Percentiles rank a stretch among this genome's conserved stretches.
Evolutionary conservation across 2,113 vertebrate species (phyloP).

Genomic region (Chloropsis cyanopogon): DNA sequence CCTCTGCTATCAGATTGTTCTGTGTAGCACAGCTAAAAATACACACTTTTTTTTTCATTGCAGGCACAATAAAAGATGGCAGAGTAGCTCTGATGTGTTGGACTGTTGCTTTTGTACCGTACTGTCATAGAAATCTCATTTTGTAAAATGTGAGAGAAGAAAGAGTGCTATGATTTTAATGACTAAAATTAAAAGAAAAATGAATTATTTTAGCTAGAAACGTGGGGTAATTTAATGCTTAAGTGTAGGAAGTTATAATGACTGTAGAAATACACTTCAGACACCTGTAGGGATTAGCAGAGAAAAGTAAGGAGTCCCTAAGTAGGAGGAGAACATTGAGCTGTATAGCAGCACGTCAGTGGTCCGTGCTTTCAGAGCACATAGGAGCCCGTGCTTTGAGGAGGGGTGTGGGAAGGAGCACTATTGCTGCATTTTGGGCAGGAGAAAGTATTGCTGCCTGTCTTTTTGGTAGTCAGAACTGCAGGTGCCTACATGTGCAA

Average conservation of each 20-base stretch:
- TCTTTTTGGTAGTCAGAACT: background rate
- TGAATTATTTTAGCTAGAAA: background rate
- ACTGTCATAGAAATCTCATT: background rate
- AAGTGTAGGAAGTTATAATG: background rate
- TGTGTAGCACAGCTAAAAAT: conserved; percentile 13
- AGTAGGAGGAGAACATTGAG: background rate
- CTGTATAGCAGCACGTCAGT: background rate
- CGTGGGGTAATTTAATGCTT: background rate
- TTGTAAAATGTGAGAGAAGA: background rate
- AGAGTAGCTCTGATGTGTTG: background rate
- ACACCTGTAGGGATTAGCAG: background rate
- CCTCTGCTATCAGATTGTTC: conserved; percentile 7
- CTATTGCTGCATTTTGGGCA: background rate
- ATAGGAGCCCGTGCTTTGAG: background rate
- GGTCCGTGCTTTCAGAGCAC: background rate
- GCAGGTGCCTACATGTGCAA: background rate
- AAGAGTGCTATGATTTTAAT: background rate
- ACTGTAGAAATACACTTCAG: background rate
- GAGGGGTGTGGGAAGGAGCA: background rate
- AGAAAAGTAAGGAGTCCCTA: background rate
- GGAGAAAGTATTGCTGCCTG: background rate
- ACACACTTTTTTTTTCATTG: background rate
- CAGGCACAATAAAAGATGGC: conserved; percentile 9
- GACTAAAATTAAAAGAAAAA: background rate
- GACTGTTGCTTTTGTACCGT: background rate